These are phyloP conservation scores for Drosophila equinoxialis DNA, from an alignment of 1,140 invertebrate species.

Conservation along the genomic window DNA sequence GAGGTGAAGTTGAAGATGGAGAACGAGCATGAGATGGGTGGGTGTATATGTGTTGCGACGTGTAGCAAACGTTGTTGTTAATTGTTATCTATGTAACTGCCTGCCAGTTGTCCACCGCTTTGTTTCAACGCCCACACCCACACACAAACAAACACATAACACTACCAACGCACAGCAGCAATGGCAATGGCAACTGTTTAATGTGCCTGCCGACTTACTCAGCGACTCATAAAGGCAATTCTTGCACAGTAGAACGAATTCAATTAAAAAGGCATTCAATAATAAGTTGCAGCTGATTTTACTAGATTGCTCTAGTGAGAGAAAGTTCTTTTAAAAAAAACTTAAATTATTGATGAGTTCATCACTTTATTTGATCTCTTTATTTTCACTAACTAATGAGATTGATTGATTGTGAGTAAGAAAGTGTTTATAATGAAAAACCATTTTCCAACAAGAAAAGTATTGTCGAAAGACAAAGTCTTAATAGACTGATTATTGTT, in stretches of 20 bases:
- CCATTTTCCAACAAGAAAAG: too few species aligned
- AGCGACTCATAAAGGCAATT: slow-evolving; percentile 47
- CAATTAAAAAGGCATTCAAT: too few species aligned
- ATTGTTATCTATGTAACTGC: slow-evolving; percentile 76
- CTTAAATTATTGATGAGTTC: too few species aligned
- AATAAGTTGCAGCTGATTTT: too few species aligned
- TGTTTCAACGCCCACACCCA: slow-evolving; percentile 57
- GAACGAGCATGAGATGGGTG: background rate
- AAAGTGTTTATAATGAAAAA: too few species aligned
- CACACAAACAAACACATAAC: background rate
- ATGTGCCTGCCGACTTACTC: slow-evolving; percentile 39
- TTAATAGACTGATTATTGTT: too few species aligned
- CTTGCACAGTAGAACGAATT: slow-evolving; percentile 31
- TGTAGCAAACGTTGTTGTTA: slow-evolving; percentile 58
- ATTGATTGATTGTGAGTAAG: too few species aligned
- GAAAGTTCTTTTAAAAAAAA: too few species aligned
- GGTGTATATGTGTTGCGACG: slow-evolving; percentile 2
- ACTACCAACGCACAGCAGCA: slow-evolving; percentile 20
- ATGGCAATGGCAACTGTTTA: slow-evolving; percentile 19
- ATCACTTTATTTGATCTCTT: too few species aligned
- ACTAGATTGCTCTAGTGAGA: too few species aligned
- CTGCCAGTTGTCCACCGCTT: slow-evolving; percentile 54
- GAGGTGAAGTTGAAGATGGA: background rate
- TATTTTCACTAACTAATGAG: too few species aligned
- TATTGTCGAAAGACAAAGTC: too few species aligned